Conservation (phyloP, 2,797 vertebrate species). For the Orientallactaga sibirica region DNA sequence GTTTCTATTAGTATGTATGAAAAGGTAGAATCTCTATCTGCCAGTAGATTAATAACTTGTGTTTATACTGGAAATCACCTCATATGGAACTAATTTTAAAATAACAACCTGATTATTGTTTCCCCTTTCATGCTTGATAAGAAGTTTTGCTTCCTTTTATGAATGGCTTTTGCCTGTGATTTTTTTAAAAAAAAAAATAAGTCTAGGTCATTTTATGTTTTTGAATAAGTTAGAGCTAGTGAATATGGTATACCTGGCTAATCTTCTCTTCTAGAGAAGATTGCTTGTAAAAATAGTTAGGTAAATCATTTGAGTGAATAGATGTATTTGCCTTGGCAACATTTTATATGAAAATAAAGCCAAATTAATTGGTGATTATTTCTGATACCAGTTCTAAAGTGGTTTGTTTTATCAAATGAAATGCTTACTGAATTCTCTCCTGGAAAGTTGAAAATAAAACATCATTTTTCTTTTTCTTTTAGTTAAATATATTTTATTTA, state of each 20-base stretch:
- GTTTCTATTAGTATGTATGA: constrained; percentile 73
- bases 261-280: constrained; percentile 67
- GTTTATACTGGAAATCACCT: constrained; percentile 80
- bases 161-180: constrained; percentile 82
- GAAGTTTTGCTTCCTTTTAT: constrained; percentile 78
- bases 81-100: constrained; percentile 78
- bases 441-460: constrained; percentile 62
- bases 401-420: constrained; percentile 66
- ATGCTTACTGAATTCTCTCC: constrained; percentile 55
- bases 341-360: constrained; percentile 45
- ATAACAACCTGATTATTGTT: constrained; percentile 72
- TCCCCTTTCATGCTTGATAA: constrained; percentile 74
- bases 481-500: too few species aligned
- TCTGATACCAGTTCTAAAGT: constrained; percentile 65
- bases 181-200: constrained; percentile 49
- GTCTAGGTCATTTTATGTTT: constrained; percentile 70
- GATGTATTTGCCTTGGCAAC: constrained; percentile 42
- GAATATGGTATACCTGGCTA: constrained; percentile 26
- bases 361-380: constrained; percentile 55
- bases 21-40: constrained; percentile 89
- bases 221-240: constrained; percentile 63
- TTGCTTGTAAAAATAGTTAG: constrained; percentile 51
- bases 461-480: neutral
- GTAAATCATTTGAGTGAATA: constrained; percentile 48
- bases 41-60: constrained; percentile 83